A percentile compares a stretch with the other conserved stretches of the same genome.
Evolutionary conservation across 2,113 vertebrate species (phyloP).

Genomic region (Bombycilla garrulus): DNA sequence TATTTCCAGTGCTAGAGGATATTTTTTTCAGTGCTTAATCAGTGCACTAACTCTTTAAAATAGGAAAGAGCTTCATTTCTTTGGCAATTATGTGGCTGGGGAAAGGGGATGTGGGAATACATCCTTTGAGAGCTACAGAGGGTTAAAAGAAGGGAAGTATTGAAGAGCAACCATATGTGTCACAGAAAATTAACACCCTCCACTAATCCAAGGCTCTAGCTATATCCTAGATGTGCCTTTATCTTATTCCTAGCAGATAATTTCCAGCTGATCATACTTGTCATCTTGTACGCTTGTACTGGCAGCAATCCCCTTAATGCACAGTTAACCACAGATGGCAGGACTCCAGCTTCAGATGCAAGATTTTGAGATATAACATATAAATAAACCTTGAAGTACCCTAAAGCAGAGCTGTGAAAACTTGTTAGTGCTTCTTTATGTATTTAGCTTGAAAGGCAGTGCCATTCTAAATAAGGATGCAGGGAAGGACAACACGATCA

Average conservation of each 20-base stretch:
- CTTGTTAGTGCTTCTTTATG: not conserved
- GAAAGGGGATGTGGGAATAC: not conserved
- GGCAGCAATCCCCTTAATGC: not conserved
- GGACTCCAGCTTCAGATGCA: not conserved
- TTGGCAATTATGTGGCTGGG: not conserved
- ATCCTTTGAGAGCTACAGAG: not conserved
- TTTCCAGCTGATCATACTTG: not conserved
- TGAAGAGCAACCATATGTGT: not conserved
- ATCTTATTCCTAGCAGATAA: not conserved
- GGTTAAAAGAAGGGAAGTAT: not conserved
- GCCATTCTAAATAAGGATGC: not conserved
- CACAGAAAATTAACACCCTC: not conserved
- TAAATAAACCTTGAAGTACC: not conserved
- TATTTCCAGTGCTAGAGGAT: not conserved
- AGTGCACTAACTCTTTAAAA: not conserved
- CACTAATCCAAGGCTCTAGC: not conserved
- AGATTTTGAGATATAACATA: not conserved
- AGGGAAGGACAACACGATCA: not conserved
- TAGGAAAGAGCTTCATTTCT: not conserved
- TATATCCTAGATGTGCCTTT: not conserved
- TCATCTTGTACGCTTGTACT: not conserved
- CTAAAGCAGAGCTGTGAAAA: conserved; percentile 28
- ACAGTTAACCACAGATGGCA: not conserved
- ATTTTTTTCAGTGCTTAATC: not conserved
- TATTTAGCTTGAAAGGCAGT: conserved; percentile 24